A percentile compares a stretch with the other conserved stretches of the same genome.
phyloP scores from a whole-genome alignment of 53 echinoderm and acorn worm genomes.

The Mesocentrotus franciscanus region DNA sequence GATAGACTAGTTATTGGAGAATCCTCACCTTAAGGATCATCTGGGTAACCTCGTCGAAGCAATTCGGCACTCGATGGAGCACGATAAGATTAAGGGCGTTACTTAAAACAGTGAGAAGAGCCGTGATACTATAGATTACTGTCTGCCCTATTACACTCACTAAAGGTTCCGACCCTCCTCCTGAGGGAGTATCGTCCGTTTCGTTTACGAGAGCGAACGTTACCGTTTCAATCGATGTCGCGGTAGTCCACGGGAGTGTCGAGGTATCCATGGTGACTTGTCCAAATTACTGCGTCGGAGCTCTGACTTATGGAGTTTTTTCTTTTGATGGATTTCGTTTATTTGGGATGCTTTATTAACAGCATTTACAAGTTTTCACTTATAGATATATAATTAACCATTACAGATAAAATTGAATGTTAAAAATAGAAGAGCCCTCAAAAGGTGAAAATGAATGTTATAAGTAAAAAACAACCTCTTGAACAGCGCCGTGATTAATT shows the following conservation, averaged over 20 bases:
- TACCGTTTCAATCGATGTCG: background rate
- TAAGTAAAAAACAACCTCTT: background rate
- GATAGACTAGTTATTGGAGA: too few species aligned
- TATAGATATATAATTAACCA: too few species aligned
- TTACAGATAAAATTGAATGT: too few species aligned
- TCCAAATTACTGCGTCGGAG: background rate
- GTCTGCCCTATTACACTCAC: constrained; percentile 16
- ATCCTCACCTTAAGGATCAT: constrained; percentile 34
- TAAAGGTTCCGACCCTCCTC: background rate
- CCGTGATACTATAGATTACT: constrained; percentile 26
- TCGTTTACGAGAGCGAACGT: background rate
- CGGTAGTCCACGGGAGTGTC: background rate
- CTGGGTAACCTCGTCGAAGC: constrained; percentile 61
- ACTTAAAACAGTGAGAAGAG: constrained; percentile 32
- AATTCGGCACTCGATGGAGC: constrained; percentile 48
- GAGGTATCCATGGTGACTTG: background rate
- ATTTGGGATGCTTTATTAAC: too few species aligned
- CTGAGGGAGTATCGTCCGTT: background rate
- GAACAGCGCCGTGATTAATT: background rate
- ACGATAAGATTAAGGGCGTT: constrained; percentile 43
- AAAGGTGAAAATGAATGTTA: too few species aligned
- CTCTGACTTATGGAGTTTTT: background rate
- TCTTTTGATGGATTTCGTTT: too few species aligned
- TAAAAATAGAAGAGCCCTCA: too few species aligned
- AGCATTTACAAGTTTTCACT: too few species aligned